Percentiles rank a stretch among this genome's conserved stretches.
Conservation (phyloP, 2,888 invertebrate species). For the Tillus elongatus region DNA sequence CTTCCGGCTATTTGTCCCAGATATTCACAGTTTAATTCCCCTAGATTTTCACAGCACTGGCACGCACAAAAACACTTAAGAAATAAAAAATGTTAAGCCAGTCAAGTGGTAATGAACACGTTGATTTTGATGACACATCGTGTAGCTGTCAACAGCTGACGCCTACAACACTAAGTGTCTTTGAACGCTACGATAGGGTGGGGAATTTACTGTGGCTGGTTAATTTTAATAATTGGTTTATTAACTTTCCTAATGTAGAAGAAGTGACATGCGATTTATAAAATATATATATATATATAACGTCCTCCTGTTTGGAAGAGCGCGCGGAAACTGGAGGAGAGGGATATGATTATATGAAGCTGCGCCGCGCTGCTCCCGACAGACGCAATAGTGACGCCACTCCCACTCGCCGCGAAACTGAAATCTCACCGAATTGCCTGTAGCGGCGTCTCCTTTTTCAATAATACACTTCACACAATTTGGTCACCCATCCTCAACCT, state of each 20-base stretch:
- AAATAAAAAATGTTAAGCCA: slow-evolving; percentile 1
- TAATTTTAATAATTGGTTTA: too few relatives aligned
- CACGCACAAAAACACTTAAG: neutral
- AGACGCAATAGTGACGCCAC: slow-evolving; percentile 35
- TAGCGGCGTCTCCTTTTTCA: slow-evolving; percentile 27
- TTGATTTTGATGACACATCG: neutral
- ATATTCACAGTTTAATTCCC: too few relatives aligned
- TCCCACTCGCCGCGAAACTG: slow-evolving; percentile 35
- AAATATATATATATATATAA: too few relatives aligned
- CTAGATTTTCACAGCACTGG: too few relatives aligned
- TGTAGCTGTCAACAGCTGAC: neutral
- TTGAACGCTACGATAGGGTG: neutral
- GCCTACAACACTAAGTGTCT: neutral
- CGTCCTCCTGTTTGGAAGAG: slow-evolving; percentile 35
- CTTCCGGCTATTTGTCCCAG: too few relatives aligned
- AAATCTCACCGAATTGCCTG: slow-evolving; percentile 30
- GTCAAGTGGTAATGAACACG: neutral
- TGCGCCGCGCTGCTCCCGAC: slow-evolving; percentile 32
- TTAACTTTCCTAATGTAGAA: too few relatives aligned
- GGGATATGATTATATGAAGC: slow-evolving; percentile 34
- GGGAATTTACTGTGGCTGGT: too few relatives aligned
- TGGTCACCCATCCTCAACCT: slow-evolving; percentile 20
- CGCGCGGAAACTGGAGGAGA: slow-evolving; percentile 39
- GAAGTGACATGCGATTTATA: slow-evolving; percentile 18
- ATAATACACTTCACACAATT: slow-evolving; percentile 24